Evolutionary conservation across 2,888 invertebrate genomes (phyloP).

Genomic region (Drosophila multiciliata): DNA sequence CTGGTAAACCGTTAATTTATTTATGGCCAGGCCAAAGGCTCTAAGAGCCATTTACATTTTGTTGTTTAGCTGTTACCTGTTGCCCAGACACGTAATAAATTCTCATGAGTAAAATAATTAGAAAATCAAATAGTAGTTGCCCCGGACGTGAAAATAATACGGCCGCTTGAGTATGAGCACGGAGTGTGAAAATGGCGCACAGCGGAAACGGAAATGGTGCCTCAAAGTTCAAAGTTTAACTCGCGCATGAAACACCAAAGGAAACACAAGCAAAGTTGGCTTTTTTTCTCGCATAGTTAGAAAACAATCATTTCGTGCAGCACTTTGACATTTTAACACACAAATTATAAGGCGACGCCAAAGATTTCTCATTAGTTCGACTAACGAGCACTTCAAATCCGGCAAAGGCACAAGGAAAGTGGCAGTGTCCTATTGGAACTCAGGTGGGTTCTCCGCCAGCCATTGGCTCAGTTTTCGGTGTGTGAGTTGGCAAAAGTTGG

Average conservation of each 20-base stretch:
- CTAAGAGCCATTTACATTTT: slow-evolving; percentile 21
- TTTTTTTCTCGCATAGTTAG: neutral
- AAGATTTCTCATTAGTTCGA: neutral
- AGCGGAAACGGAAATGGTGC: slow-evolving; percentile 59
- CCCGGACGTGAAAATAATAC: neutral
- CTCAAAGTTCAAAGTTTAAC: slow-evolving; percentile 47
- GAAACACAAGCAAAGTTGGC: neutral
- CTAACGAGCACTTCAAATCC: neutral
- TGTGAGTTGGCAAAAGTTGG: slow-evolving; percentile 35
- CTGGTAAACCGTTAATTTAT: slow-evolving; percentile 55
- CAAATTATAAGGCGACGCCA: neutral
- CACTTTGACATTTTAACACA: neutral
- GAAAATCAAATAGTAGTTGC: slow-evolving; percentile 71
- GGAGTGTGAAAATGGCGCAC: slow-evolving; percentile 23
- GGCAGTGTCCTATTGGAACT: neutral
- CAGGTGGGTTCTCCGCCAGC: neutral
- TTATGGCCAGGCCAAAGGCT: slow-evolving; percentile 42
- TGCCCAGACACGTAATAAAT: slow-evolving; percentile 65
- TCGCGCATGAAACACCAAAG: slow-evolving; percentile 16
- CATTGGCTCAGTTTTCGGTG: neutral
- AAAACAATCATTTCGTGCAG: neutral
- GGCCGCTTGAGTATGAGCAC: neutral
- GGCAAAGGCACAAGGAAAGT: slow-evolving; percentile 7
- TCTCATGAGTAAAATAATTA: slow-evolving; percentile 80
- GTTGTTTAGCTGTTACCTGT: slow-evolving; percentile 55